Evolutionary conservation across 2,113 vertebrate species (phyloP), one percentile per base, ranked within the genome.

Genomic region (Dipodomys ordii): DNA sequence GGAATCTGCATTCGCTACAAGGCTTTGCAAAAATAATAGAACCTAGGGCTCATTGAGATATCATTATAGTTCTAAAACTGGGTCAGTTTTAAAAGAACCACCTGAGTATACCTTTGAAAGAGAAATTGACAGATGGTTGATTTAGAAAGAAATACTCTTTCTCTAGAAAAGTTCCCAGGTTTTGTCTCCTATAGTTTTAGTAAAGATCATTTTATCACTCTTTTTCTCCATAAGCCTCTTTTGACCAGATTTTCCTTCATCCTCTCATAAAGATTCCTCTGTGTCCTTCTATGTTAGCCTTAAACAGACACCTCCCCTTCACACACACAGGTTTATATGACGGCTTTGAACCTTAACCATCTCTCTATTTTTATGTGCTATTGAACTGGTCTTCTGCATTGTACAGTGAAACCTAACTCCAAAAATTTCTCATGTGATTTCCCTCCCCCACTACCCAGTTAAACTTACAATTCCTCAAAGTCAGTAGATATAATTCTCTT

Each of bases 121-220:
- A 18, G 72, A 39, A 1, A 83, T 64, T 62, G 57, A 73, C 1
- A n/a, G 64, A 3, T 67, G 18, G 20, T 28, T 87, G 82, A n/a
- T 73, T 87, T 74, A 76, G 30, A 46, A 60, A 46, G n/a, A 64
- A 74, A 86, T 25, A 86, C 77, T 15, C 69, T 77, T 32, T 84
- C 73, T 91, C 69, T 80, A 18, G 92, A 91, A 93, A 10, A 2
- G 3, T 87, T 85, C 57, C 72, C 23, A 3, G 19, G 74, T 93
- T 76, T 91, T 15, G 11, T 92, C 30, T 71, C 19, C 13, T 64
- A n/a, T 2, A 49, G 6, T 76, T 73, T 87, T 72, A n/a, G n/a
- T 83, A 67, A 89, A 73, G 68, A 62, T 74, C 72, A 89, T n/a
- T 67, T 32, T 94, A 77, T 23, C 28, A 53, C 13, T 53, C 2